Evolutionary conservation across 2,888 invertebrate genomes (phyloP).

Genomic region (Lepeophtheirus nordmannii): DNA sequence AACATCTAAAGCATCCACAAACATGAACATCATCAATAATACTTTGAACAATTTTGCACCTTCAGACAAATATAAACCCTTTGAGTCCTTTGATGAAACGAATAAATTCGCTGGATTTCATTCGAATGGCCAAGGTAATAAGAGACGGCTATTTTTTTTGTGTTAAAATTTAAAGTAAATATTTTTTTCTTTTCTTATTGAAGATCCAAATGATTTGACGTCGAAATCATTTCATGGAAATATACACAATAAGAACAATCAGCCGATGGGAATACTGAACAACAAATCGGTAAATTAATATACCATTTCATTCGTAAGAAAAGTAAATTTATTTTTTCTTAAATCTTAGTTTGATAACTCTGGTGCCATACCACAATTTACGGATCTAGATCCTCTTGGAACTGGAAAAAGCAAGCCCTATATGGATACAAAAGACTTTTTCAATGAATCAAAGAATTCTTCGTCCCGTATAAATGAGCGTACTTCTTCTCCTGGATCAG

Average conservation of each 20-base stretch:
- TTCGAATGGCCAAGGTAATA: neutral
- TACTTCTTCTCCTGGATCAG: slow-evolving; percentile 1
- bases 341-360: neutral
- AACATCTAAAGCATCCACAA: neutral
- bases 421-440: slow-evolving; percentile 88
- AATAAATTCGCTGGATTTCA: neutral
- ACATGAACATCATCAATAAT: neutral
- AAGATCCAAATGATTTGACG: neutral
- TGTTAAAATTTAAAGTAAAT: neutral
- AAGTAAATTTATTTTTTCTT: too few species aligned
- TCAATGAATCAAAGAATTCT: slow-evolving; percentile 68
- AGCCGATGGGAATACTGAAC: neutral
- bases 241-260: neutral
- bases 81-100: slow-evolving; percentile 2
- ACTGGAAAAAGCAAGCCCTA: slow-evolving; percentile 80
- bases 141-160: neutral
- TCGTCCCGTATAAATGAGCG: neutral
- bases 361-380: slow-evolving; percentile 42
- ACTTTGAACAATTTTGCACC: neutral
- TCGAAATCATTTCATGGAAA: neutral
- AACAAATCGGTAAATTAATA: neutral
- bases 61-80: slow-evolving; percentile 1
- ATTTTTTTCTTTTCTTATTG: neutral
- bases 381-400: slow-evolving; percentile 80
- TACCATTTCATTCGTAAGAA: too few species aligned